Percentiles rank a stretch among this genome's conserved stretches.
Evolutionary conservation across 2,113 vertebrate genomes (phyloP).

Genomic region (Arothron firmamentum): DNA sequence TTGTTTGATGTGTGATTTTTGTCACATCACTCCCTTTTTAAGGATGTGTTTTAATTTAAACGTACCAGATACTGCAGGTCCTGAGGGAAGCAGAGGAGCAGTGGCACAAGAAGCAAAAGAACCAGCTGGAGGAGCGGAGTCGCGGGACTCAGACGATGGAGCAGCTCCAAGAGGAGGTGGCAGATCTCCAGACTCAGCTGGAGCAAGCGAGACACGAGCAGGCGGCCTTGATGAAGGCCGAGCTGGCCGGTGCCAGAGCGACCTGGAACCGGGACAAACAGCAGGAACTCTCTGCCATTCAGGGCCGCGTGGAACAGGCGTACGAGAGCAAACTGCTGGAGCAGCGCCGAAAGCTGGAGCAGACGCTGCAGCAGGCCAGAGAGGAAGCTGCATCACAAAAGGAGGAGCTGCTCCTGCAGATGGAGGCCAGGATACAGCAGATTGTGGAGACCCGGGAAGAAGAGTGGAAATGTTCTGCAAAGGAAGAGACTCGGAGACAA

Average conservation of each 20-base stretch:
- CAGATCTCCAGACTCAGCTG: conserved; percentile 76
- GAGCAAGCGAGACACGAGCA: conserved; percentile 78
- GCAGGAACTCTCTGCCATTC: conserved; percentile 81
- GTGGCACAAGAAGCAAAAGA: conserved; percentile 72
- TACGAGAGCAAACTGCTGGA: conserved; percentile 80
- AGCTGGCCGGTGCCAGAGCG: conserved; percentile 81
- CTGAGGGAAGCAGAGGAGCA: conserved; percentile 77
- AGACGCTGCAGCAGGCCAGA: conserved; percentile 73
- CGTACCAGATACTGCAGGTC: conserved; percentile 58
- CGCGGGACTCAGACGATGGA: conserved; percentile 52
- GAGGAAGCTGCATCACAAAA: conserved; percentile 79
- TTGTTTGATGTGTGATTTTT: neutral
- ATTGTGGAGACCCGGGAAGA: conserved; percentile 71
- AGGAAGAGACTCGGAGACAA: conserved; percentile 59
- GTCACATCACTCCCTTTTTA: neutral
- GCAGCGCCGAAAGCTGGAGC: conserved; percentile 77
- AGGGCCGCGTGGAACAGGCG: conserved; percentile 78
- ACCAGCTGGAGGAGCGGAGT: conserved; percentile 58
- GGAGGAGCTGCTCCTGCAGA: conserved; percentile 76
- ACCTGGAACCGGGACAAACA: conserved; percentile 88
- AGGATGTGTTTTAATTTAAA: neutral
- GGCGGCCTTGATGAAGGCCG: conserved; percentile 80
- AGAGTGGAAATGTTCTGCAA: conserved; percentile 75
- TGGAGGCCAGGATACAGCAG: conserved; percentile 78
- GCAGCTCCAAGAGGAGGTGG: conserved; percentile 79